Percentiles rank a stretch among this genome's conserved stretches.
These are phyloP conservation scores for Muschampia plurimacula DNA, from an alignment of 2,888 invertebrate species.

Conservation along the genomic window DNA sequence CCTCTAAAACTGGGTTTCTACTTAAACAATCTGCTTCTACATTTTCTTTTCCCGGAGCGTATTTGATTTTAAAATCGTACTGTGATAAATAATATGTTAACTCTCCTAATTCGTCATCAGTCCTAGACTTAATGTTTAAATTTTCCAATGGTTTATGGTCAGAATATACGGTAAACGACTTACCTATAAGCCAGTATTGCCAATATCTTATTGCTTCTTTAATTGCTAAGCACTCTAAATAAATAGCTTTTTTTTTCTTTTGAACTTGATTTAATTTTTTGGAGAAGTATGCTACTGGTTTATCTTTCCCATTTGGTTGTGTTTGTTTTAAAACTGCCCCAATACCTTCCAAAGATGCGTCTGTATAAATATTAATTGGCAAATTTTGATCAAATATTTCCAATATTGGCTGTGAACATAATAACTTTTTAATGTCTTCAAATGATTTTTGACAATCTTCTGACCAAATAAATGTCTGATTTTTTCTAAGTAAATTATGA, in stretches of 20 bases:
- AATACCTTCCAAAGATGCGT: conserved; percentile 34
- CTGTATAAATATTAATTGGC: conserved; percentile 41
- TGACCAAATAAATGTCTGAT: background rate
- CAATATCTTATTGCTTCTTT: conserved; percentile 44
- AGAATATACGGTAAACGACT: background rate
- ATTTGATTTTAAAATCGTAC: conserved; percentile 49
- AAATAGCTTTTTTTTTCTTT: background rate
- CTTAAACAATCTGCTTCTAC: conserved; percentile 40
- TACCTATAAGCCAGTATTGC: conserved; percentile 4
- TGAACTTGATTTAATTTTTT: background rate
- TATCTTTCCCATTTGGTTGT: conserved; percentile 4
- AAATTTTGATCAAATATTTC: conserved; percentile 35
- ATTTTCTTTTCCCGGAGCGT: conserved; percentile 42
- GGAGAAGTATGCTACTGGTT: background rate
- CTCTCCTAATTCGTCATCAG: conserved; percentile 43
- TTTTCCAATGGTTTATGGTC: conserved; percentile 16
- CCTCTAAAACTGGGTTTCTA: background rate
- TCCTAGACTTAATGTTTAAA: conserved; percentile 28
- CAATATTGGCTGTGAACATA: conserved; percentile 41
- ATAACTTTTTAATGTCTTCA: background rate
- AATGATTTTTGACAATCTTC: background rate
- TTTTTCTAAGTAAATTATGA: background rate
- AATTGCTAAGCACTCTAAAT: conserved; percentile 43
- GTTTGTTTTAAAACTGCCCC: conserved; percentile 38
- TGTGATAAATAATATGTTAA: conserved; percentile 50